Base-by-base conservation (phyloP, 1,140 invertebrate species). In the Caerostris darwini region DNA sequence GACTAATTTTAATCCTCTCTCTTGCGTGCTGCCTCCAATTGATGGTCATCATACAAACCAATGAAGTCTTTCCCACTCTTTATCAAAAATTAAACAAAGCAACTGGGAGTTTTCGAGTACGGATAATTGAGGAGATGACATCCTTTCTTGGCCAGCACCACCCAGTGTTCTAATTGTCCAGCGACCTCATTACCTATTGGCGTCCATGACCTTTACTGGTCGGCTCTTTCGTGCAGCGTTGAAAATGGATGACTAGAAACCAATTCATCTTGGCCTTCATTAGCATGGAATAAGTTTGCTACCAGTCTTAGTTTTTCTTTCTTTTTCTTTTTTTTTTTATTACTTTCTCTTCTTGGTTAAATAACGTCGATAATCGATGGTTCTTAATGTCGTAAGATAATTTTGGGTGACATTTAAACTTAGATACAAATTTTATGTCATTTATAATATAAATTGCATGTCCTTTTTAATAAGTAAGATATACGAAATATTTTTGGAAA, bases 151-250 rank as follows among this genome's bases (percentile, higher is more conserved):
- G 19, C 71, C 71, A 12, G 71, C 71, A 77, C 71, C 71, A 50
- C 71, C 34, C 71, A 50, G 71, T 77, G 71, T 77, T 77, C 71
- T 77, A 77, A 77, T 77, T 77, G 71, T 77, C 71, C 71, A 12
- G 8, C 71, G 71, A 50, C 71, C 71, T 77, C 71, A 53, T 77
- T 77, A 77, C 34, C 7, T 19, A 77, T 50, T 77, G 34, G 34
- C 8, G 34, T 34, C 71, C 71, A 8, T 77, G 71, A 77, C 71
- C 71, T 77, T 77, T 77, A 53, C 19, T 50, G 8, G 1, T 34
- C 71, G 53, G 12, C 71, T 50, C 19, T 77, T 64, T 64, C 71
- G 71, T 77, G 71, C 34, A 34, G 34, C 71, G 50, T 77, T 50
- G 71, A 77, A 77, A 77, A 77, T 77, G 53, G 34, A 34, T 5